Percentiles rank a stretch among this genome's conserved stretches.
phyloP scores from a whole-genome alignment of 2,888 invertebrate genomes.

The Dicranocentrus wangi region DNA sequence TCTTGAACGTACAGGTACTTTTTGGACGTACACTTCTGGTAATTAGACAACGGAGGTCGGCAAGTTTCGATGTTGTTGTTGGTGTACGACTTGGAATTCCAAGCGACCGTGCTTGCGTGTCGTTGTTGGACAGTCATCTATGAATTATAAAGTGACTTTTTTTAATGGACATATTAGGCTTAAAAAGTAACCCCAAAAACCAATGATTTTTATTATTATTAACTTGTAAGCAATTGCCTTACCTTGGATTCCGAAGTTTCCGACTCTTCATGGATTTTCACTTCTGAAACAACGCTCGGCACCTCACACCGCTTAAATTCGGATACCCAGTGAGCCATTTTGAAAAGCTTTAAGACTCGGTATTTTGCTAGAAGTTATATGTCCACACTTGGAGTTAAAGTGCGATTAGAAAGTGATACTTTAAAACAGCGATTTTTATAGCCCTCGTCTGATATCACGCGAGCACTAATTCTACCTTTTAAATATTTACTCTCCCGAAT shows the following conservation, averaged over 20 bases:
- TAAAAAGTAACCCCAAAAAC: no score
- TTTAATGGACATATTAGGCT: no score
- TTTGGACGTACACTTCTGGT: constrained; percentile 12
- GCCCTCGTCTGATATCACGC: no score
- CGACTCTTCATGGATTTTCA: background rate
- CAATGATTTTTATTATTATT: background rate
- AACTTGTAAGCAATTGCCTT: background rate
- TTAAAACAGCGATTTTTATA: background rate
- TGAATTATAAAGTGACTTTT: background rate
- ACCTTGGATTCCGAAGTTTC: background rate
- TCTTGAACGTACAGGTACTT: constrained; percentile 19
- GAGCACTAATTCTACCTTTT: no score
- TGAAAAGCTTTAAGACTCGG: background rate
- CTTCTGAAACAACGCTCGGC: background rate
- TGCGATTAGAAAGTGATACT: background rate
- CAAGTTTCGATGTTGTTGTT: constrained; percentile 11
- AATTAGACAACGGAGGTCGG: background rate
- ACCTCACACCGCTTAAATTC: constrained; percentile 35
- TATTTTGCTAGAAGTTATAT: background rate
- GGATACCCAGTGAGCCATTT: constrained; percentile 48
- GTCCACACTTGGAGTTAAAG: no score
- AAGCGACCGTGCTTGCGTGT: constrained; percentile 24
- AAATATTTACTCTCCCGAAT: no score
- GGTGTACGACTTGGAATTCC: constrained; percentile 24
- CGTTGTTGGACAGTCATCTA: constrained; percentile 6